A percentile compares a stretch with the other conserved stretches of the same genome.
phyloP scores from a whole-genome alignment of 2,888 invertebrate species.

The Empis livida region DNA sequence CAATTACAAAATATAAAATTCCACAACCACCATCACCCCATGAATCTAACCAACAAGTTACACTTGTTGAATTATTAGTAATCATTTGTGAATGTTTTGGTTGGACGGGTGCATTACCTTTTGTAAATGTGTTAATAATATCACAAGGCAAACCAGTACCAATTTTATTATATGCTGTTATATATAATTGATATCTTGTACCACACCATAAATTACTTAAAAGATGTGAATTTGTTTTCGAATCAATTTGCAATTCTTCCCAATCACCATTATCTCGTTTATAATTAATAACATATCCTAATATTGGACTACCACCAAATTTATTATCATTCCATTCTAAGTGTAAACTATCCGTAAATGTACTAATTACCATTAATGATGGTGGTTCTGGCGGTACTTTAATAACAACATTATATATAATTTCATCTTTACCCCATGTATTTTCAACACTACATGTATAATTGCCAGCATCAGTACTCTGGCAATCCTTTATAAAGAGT shows the following conservation, averaged over 20 bases:
- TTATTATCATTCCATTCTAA: constrained; percentile 70
- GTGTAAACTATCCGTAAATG: constrained; percentile 70
- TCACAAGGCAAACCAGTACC: constrained; percentile 82
- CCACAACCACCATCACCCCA: constrained; percentile 87
- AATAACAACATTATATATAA: constrained; percentile 54
- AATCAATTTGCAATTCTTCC: constrained; percentile 79
- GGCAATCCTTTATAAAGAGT: constrained; percentile 57
- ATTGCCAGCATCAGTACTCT: constrained; percentile 75
- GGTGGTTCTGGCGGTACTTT: constrained; percentile 81
- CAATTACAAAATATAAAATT: constrained; percentile 72
- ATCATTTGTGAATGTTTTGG: constrained; percentile 69
- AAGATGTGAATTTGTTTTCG: constrained; percentile 65
- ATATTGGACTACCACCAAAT: constrained; percentile 67
- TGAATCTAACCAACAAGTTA: constrained; percentile 72
- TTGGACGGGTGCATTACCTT: constrained; percentile 66
- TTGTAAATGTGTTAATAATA: constrained; percentile 72
- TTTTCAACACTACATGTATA: constrained; percentile 83
- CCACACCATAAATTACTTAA: constrained; percentile 78
- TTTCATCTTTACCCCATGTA: constrained; percentile 67
- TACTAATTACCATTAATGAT: constrained; percentile 62
- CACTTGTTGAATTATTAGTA: constrained; percentile 74
- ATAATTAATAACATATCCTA: constrained; percentile 81
- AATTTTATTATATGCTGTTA: constrained; percentile 82
- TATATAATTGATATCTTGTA: constrained; percentile 74
- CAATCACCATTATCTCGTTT: constrained; percentile 82